Base-by-base conservation (phyloP, 2,888 invertebrate species). In the Himalopsyche japonica region DNA sequence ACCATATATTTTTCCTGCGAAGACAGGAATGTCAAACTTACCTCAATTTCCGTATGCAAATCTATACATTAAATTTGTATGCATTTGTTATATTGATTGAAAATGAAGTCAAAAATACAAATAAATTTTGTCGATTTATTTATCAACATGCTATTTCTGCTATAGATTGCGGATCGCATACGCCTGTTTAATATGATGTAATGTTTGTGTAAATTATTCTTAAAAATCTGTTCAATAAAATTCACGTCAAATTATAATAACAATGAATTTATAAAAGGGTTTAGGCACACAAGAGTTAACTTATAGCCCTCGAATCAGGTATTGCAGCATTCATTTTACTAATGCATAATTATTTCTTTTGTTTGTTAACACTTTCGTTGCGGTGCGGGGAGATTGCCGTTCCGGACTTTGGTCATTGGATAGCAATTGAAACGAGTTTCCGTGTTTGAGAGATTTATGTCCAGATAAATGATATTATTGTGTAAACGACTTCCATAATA, bases 261-360 rank as follows among this genome's bases (percentile, higher is more conserved):
- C 20, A 57, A 57, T 20, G 6, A n/a, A n/a, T 20, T 20, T 20
- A 57, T 20, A 20, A 57, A 20, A 57, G 15, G 57, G 57, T 20
- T 7, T 15, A 70, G 70, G 30, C 70, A 27, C 27, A 10, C 27
- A 70, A 30, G 70, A 24, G 70, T 70, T 83, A 76, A 70, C 70
- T 70, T 70, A 70, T 70, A 70, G 70, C 70, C 70, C 70, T 80
- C 84, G 81, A 78, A 84, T 84, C 84, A 78, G 81, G 84, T 84
- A 81, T 81, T 78, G 64, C 81, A 81, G 81, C 84, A 30, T 77
- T 27, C 81, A 64, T 80, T 83, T 80, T 80, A 76, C 76, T 83
- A 82, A 83, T 80, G 76, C 70, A 24, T 32, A 37, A 81, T 81
- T 81, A 64, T 49, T 48, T 82, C 37, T 76, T 76, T 82, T 82